Evolutionary conservation across 1,140 invertebrate species (phyloP), one percentile per base, ranked within the genome.

Genomic region (Lucilia sericata): DNA sequence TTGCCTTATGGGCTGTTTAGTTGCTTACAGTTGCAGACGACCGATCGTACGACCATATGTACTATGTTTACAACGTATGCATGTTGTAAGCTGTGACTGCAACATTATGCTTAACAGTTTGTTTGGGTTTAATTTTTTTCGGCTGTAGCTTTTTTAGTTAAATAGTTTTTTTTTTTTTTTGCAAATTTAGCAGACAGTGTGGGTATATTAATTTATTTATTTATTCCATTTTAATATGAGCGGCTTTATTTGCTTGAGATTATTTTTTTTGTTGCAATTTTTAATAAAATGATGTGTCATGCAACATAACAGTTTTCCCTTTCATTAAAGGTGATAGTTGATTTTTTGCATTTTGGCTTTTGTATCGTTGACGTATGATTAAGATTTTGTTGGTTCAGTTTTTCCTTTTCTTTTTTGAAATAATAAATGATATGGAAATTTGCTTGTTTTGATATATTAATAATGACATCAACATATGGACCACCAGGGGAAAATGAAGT

Each of bases 141-240:
- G 65, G 65, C 10, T 70, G 65, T 9, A 21, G 19, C 25, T 70
- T 70, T 60, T 60, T 60, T 60, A 42, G 2, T 7, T 42, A 42
- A 42, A 30, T 30, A 30, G 25, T 30, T 30, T 30, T 42, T 42
- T 42, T 42, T 42, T 42, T 42, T 42, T 42, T 5, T 60, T 60
- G n/a, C 65, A 70, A 8, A 4, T 25, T 70, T 70, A 70, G 4
- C 65, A 70, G 19, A 70, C 65, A 25, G 65, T 70, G 65, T 70
- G 65, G 65, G n/a, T 70, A 70, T 70, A n/a, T 70, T 70, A 70
- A 70, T 70, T 70, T 70, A 70, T 60, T 60, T 60, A 60, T 70
- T 70, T 70, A 70, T 70, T 70, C 65, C 65, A 70, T 70, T 70
- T 70, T 70, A 70, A 70, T 70, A 70, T 70, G 65, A 70, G 19